Evolutionary conservation across 2,888 invertebrate species (phyloP).

Genomic region (Tanaodytes sp.): DNA sequence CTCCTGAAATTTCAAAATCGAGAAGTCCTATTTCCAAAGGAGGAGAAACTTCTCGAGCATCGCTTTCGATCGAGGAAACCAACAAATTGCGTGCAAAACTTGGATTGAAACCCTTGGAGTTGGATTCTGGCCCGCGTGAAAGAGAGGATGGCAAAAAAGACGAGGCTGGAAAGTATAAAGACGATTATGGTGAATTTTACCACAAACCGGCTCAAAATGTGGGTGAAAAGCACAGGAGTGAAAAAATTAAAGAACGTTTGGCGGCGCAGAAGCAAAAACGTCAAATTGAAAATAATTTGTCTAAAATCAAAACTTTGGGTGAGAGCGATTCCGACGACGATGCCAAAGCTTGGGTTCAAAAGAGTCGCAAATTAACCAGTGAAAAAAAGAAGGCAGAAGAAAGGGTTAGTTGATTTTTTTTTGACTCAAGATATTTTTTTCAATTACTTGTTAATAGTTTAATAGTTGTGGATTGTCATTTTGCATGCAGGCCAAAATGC

Average conservation of each 20-base stretch:
- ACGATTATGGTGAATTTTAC: slow-evolving; percentile 85
- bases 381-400: slow-evolving; percentile 90
- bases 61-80: slow-evolving; percentile 86
- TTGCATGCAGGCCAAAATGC: slow-evolving; percentile 92
- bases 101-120: slow-evolving; percentile 92
- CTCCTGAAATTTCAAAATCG: slow-evolving; percentile 64
- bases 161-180: slow-evolving; percentile 69
- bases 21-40: slow-evolving; percentile 58
- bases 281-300: slow-evolving; percentile 80
- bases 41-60: slow-evolving; percentile 73
- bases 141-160: slow-evolving; percentile 56
- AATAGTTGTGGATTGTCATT: too few relatives aligned
- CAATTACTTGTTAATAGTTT: too few relatives aligned
- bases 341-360: slow-evolving; percentile 86
- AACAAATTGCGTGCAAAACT: slow-evolving; percentile 93
- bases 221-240: slow-evolving; percentile 81
- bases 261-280: slow-evolving; percentile 86
- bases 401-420: slow-evolving; percentile 74
- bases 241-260: slow-evolving; percentile 87
- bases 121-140: slow-evolving; percentile 70
- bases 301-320: slow-evolving; percentile 78
- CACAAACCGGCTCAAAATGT: slow-evolving; percentile 88
- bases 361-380: slow-evolving; percentile 82
- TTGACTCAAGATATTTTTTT: too few relatives aligned
- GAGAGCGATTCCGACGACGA: slow-evolving; percentile 85